Conservation (phyloP, 2,888 invertebrate species). For the Troides aeacus region DNA sequence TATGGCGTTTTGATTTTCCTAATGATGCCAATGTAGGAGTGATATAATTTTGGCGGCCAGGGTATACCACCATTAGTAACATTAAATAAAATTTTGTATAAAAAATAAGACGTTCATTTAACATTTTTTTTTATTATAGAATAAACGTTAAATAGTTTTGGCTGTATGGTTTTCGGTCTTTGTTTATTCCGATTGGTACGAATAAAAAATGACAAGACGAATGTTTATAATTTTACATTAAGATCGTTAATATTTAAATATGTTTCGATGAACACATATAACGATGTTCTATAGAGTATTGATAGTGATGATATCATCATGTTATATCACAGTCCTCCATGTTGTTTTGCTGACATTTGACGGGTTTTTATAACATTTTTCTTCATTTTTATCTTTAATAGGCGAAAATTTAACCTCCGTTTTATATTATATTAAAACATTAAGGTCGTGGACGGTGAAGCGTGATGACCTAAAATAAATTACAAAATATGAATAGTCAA, state of each 20-base stretch:
- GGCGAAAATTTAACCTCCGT: too few relatives aligned
- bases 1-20: too few relatives aligned
- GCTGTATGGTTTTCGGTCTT: not conserved
- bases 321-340: not conserved
- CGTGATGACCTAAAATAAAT: not conserved
- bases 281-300: conserved; percentile 3
- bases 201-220: not conserved
- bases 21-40: too few relatives aligned
- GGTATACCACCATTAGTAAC: too few relatives aligned
- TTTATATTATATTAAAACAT: too few relatives aligned
- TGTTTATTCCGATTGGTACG: not conserved
- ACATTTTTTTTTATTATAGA: too few relatives aligned
- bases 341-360: not conserved
- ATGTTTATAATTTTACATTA: not conserved
- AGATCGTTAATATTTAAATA: not conserved
- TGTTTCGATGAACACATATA: conserved; percentile 1
- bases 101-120: too few relatives aligned
- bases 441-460: too few relatives aligned
- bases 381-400: not conserved
- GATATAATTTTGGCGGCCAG: too few relatives aligned
- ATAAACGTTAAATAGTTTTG: not conserved
- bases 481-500: not conserved
- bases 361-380: not conserved
- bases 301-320: conserved; percentile 2
- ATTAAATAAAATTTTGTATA: too few relatives aligned